Percentiles rank a stretch among this genome's conserved stretches.
These are phyloP conservation scores for Chymomyza caudatula DNA, from an alignment of 2,888 invertebrate genomes.

Conservation along the genomic window DNA sequence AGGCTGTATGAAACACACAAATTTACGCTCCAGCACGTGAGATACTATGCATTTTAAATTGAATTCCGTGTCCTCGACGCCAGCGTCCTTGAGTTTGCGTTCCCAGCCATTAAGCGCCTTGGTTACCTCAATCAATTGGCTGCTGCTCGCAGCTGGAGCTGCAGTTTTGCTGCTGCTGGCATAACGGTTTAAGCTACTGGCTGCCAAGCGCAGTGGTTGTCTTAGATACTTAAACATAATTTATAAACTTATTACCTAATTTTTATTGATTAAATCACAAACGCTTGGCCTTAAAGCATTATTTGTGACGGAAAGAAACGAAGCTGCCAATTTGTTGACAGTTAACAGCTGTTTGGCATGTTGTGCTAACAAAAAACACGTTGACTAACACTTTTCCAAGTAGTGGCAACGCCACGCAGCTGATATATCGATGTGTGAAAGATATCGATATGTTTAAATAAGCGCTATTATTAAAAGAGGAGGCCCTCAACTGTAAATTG, in stretches of 20 bases:
- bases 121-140: constrained; percentile 41
- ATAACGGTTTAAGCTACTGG: constrained; percentile 14
- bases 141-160: background rate
- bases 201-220: constrained; percentile 26
- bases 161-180: constrained; percentile 1
- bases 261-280: constrained; percentile 36
- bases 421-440: background rate
- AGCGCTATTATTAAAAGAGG: too few species aligned
- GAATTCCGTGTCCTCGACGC: constrained; percentile 80
- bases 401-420: too few species aligned
- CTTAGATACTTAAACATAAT: constrained; percentile 46
- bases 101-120: constrained; percentile 78
- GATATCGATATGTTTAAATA: too few species aligned
- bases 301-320: background rate
- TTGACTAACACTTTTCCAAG: too few species aligned
- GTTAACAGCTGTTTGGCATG: background rate
- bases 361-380: too few species aligned
- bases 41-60: constrained; percentile 81
- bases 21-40: constrained; percentile 79
- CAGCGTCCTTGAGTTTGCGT: constrained; percentile 77
- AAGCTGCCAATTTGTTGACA: background rate
- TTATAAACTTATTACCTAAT: constrained; percentile 56
- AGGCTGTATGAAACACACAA: constrained; percentile 76
- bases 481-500: too few species aligned
- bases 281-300: background rate